Evolutionary conservation across 2,888 invertebrate genomes (phyloP).

Genomic region (Folsomia candida): DNA sequence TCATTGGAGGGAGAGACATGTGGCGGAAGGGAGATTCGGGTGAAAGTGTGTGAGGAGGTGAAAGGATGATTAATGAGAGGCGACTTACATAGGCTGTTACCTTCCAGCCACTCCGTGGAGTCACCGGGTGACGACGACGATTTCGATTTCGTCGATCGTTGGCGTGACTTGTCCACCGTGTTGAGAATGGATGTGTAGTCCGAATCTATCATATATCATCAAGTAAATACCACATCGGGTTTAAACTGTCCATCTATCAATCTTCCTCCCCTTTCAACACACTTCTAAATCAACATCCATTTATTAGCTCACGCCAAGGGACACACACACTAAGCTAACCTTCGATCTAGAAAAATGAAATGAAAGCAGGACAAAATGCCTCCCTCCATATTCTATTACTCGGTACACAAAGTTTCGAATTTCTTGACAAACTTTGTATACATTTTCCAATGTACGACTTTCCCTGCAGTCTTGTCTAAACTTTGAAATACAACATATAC

Average conservation of each 20-base stretch:
- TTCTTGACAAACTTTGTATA: too few species aligned
- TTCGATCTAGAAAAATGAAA: slow-evolving; percentile 8
- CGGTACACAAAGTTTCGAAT: too few species aligned
- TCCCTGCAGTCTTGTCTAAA: not conserved
- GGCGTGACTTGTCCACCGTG: slow-evolving; percentile 76
- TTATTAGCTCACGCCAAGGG: slow-evolving; percentile 5
- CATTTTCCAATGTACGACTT: too few species aligned
- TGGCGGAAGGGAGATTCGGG: slow-evolving; percentile 10
- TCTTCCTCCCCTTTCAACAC: slow-evolving; percentile 8
- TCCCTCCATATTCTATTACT: too few species aligned
- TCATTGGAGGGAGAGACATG: slow-evolving; percentile 11
- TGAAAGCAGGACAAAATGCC: too few species aligned
- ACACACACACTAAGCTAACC: not conserved
- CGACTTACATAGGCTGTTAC: slow-evolving; percentile 47
- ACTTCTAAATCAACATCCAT: slow-evolving; percentile 12
- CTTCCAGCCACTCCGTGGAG: slow-evolving; percentile 43
- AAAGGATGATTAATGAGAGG: slow-evolving; percentile 49
- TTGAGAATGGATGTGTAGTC: slow-evolving; percentile 72
- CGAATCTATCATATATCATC: slow-evolving; percentile 57
- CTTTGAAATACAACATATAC: too few species aligned
- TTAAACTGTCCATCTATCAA: slow-evolving; percentile 20
- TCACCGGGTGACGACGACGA: slow-evolving; percentile 37
- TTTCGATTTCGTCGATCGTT: slow-evolving; percentile 54
- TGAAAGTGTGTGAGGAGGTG: slow-evolving; percentile 28
- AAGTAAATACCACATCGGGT: slow-evolving; percentile 19